Base-by-base conservation (phyloP, 2,113 vertebrate genomes). In the Myrmecophaga tridactyla region DNA sequence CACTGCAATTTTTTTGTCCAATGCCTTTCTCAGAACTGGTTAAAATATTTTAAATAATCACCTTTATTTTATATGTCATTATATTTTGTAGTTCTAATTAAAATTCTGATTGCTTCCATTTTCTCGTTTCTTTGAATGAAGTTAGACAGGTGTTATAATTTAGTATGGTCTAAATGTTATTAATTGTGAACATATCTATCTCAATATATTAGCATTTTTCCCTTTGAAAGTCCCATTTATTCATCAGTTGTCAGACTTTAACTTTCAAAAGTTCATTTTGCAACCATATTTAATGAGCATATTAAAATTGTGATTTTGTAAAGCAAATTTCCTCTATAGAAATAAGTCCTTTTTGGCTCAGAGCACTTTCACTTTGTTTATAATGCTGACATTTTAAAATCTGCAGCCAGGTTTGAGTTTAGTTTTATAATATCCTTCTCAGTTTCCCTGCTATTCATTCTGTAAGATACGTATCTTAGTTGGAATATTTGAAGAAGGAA, bases 1-100 rank as follows among this genome's bases (percentile, higher is more conserved):
- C 17, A 39, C 9, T 20, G 34, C 4, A 10, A 51, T 41, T 7
- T 41, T 7, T 29, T 53, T 56, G 80, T 34, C 7, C 20, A 53
- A 6, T 3, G 43, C 0, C 1, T 0, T 63, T 53, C 20, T 87
- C 65, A 60, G 25, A 95, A 51, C 2, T 92, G 72, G 84, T 72
- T 95, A 93, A 97, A 97, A 53, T 60, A 93, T 53, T 95, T 94
- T 86, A 89, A 95, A 88, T 21, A 48, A 43, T 36, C 36, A 12
- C 41, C 1, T n/a, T 4, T 91, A 4, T 89, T 29, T 13, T 6
- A 58, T 75, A 58, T 76, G 7, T 2, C 58, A 70, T 67, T 60
- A 67, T 41, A 23, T 13, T 96, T 94, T n/a, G 78, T 8, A 92
- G 84, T 86, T n/a, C n/a, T 13, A 86, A 29, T 86, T 96, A 34